These are phyloP conservation scores for Brachyalestes nurse DNA, from an alignment of 2,797 vertebrate species.

Conservation along the genomic window DNA sequence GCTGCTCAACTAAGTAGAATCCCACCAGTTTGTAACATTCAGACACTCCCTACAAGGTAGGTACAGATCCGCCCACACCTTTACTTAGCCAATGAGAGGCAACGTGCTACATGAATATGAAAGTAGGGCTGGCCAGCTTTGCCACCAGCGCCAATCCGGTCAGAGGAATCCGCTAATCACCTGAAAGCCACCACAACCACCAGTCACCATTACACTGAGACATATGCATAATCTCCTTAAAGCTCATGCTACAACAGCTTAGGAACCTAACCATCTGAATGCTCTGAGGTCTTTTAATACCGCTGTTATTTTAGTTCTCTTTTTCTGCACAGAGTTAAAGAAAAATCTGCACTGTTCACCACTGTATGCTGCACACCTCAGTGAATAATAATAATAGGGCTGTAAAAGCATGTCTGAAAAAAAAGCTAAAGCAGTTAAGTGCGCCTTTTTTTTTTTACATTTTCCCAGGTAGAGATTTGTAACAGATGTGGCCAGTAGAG, in stretches of 20 bases:
- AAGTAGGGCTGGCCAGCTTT: conserved; percentile 59
- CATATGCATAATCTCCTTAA: conserved; percentile 89
- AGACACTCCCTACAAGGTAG: conserved; percentile 24
- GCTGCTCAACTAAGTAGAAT: not conserved
- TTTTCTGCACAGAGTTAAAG: conserved; percentile 6
- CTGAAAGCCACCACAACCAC: conserved; percentile 69
- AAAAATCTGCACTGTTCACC: not conserved
- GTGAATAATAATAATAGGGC: not conserved
- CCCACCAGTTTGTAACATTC: conserved; percentile 22
- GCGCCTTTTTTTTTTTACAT: not conserved
- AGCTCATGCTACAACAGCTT: conserved; percentile 68
- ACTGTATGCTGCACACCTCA: not conserved
- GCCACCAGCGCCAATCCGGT: conserved; percentile 67
- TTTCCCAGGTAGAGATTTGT: not conserved
- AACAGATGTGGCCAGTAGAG: conserved; percentile 10
- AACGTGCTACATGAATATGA: conserved; percentile 71
- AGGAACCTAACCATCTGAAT: conserved; percentile 64
- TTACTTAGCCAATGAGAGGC: conserved; percentile 44
- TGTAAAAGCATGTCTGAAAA: not conserved
- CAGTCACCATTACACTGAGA: conserved; percentile 69
- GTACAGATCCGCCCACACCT: conserved; percentile 43
- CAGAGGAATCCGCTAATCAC: conserved; percentile 66
- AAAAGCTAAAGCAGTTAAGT: not conserved
- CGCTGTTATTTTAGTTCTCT: conserved; percentile 63
- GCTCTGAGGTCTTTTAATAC: conserved; percentile 59